Evolutionary conservation across 2,797 vertebrate species (phyloP).

Genomic region (Trachurus trachurus): DNA sequence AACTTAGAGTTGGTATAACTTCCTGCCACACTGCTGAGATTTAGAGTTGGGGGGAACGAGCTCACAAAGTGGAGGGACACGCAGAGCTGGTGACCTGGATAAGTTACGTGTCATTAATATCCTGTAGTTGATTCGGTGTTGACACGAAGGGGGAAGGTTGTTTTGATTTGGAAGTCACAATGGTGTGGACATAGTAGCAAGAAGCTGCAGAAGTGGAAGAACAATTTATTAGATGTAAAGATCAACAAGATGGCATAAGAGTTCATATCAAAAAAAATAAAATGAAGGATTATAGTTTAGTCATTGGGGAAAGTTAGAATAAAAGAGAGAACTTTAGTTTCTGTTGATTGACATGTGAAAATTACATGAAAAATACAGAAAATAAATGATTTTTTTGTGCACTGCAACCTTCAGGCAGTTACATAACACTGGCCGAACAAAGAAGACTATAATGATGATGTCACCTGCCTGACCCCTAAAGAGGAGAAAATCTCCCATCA

Average conservation of each 20-base stretch:
- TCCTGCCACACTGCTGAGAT: neutral
- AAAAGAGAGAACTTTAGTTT: neutral
- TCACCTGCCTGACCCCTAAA: neutral
- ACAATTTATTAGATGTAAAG: conserved; percentile 8
- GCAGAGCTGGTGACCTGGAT: neutral
- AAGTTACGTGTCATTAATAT: neutral
- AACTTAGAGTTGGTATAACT: neutral
- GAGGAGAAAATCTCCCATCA: neutral
- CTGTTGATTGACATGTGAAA: neutral
- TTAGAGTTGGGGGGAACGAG: neutral
- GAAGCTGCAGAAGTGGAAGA: neutral
- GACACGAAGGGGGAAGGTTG: neutral
- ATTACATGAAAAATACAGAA: conserved; percentile 7
- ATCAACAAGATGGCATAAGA: neutral
- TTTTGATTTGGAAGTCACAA: neutral
- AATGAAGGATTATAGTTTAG: neutral
- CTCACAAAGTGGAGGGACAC: neutral
- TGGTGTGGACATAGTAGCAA: neutral
- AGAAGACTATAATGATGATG: neutral
- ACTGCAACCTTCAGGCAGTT: neutral
- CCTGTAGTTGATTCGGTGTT: neutral
- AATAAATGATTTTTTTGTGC: neutral
- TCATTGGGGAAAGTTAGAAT: neutral
- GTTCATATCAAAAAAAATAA: neutral
- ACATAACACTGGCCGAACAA: neutral